Evolutionary conservation across 2,113 vertebrate species (phyloP), one percentile per base, ranked within the genome.

Genomic region (Vulpes ferrilata): DNA sequence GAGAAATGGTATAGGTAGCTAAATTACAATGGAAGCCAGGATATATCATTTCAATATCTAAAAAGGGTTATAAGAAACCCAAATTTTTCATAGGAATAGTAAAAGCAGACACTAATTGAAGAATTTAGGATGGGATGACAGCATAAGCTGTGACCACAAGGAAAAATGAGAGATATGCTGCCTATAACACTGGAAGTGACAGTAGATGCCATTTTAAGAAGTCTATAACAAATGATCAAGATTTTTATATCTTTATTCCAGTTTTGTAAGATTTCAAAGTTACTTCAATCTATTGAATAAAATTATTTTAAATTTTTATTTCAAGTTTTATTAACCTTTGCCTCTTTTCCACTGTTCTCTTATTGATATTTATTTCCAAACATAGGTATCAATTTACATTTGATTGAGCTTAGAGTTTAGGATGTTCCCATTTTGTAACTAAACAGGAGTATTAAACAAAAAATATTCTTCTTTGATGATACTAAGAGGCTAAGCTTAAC

Each of bases 11-110:
- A 23, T 7, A 38, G 20, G 8, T 55, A 27, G 32, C 11, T 79
- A 67, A 83, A 67, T 69, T 88, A 11, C 16, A 79, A 3, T 22
- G 5, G 9, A 60, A 91, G 55, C 16, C 0, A 62, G 19, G 27
- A 9, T 43, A 62, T 86, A 53, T 16, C 19, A 84, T 74, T 83
- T 88, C 76, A 32, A 16, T 80, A 60, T 48, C n/a, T 67, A 48
- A 64, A 65, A 89, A 73, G 57, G 6, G 32, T 65, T 88, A 27
- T 76, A 55, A 94, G n/a, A 94, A 73, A 79, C 74, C 27, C 9
- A 15, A 43, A 22, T 2, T 17, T 19, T 59, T 20, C 19, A 38
- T 9, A n/a, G 23, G 32, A 55, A 7, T n/a, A 85, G n/a, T 3
- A 73, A 73, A 43, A 32, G 13, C 48, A 1, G 4, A 32, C 11